A percentile compares a stretch with the other conserved stretches of the same genome.
Evolutionary conservation across 1,140 invertebrate species (phyloP).

Genomic region (Hyposmocoma kahamanoa): DNA sequence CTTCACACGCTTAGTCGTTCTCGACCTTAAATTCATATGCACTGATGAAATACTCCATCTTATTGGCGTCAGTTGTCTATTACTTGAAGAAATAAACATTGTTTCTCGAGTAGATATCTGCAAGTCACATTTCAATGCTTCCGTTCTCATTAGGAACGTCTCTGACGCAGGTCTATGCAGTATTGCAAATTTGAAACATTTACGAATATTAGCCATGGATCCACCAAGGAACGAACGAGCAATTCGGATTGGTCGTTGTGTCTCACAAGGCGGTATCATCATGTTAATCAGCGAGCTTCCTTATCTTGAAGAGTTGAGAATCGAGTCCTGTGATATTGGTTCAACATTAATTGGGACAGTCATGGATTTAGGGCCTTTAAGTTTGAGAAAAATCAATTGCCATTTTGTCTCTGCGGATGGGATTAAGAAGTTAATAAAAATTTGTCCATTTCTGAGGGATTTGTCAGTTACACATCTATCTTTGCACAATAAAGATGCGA

Average conservation of each 20-base stretch:
- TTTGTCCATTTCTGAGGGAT: conserved; percentile 59
- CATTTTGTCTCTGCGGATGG: conserved; percentile 62
- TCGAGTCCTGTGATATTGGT: conserved; percentile 69
- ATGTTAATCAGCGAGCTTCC: conserved; percentile 58
- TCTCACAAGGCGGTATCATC: conserved; percentile 62
- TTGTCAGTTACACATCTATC: conserved; percentile 62
- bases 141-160: conserved; percentile 61
- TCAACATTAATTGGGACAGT: conserved; percentile 55
- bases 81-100: conserved; percentile 71
- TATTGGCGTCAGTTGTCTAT: conserved; percentile 58
- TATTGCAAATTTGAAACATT: conserved; percentile 51
- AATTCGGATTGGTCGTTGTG: conserved; percentile 53
- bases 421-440: conserved; percentile 58
- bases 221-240: conserved; percentile 60
- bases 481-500: conserved; percentile 55
- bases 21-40: conserved; percentile 71
- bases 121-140: conserved; percentile 68
- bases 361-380: conserved; percentile 49
- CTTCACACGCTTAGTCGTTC: conserved; percentile 53
- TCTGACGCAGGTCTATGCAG: conserved; percentile 56
- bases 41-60: conserved; percentile 73
- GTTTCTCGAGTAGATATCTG: conserved; percentile 68
- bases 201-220: conserved; percentile 61
- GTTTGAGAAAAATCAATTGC: conserved; percentile 60
- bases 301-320: conserved; percentile 58